Evolutionary conservation across 2,113 vertebrate genomes (phyloP).

Genomic region (Peromyscus leucopus): DNA sequence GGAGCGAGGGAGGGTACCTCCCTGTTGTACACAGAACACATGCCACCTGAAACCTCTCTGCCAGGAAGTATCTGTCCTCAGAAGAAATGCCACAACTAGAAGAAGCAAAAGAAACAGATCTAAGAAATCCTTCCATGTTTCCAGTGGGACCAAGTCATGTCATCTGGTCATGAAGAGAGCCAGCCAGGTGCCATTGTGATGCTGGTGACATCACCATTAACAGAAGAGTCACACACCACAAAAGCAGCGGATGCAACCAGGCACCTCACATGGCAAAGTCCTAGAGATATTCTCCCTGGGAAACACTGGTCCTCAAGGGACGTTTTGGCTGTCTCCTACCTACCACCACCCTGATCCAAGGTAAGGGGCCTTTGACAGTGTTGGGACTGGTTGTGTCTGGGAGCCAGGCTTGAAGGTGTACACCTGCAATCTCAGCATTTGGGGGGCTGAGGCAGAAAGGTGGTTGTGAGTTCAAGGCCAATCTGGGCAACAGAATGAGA

Average conservation of each 20-base stretch:
- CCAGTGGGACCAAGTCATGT: neutral
- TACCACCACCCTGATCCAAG: fast-evolving
- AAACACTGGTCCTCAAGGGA: fast-evolving
- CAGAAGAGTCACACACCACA: fast-evolving
- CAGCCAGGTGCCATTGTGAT: fast-evolving
- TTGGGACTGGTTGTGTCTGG: fast-evolving
- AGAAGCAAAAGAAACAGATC: neutral
- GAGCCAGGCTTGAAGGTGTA: neutral
- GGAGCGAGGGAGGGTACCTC: neutral
- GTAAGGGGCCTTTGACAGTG: neutral
- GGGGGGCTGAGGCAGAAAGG: neutral
- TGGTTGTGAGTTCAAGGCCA: neutral
- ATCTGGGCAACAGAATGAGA: neutral
- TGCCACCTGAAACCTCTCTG: fast-evolving
- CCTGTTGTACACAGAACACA: fast-evolving
- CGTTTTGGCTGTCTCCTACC: fast-evolving
- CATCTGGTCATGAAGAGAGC: fast-evolving
- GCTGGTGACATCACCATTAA: neutral
- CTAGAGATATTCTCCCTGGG: fast-evolving
- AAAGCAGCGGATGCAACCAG: fast-evolving
- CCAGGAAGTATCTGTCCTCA: neutral
- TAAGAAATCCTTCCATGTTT: fast-evolving
- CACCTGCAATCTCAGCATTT: neutral
- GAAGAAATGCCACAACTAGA: neutral
- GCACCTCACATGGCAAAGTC: fast-evolving